These are phyloP conservation scores for Eptatretus atami DNA, from an alignment of 2,797 vertebrate genomes.

Conservation along the genomic window DNA sequence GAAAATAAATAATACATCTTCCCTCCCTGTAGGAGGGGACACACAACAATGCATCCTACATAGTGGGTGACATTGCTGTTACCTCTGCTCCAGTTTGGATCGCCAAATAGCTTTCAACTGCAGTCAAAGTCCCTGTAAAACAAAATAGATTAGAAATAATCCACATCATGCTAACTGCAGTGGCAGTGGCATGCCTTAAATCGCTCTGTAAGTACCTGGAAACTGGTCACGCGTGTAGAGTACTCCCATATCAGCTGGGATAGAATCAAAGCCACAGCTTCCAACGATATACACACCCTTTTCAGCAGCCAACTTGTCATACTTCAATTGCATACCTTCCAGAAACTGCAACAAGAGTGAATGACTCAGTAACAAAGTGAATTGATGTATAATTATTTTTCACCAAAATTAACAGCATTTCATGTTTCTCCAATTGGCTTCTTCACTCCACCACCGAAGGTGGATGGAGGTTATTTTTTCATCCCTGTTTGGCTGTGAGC, in stretches of 20 bases:
- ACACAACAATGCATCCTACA: too few relatives aligned
- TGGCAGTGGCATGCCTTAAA: neutral
- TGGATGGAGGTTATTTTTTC: too few relatives aligned
- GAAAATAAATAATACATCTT: too few relatives aligned
- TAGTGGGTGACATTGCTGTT: constrained; percentile 10
- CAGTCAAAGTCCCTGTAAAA: constrained; percentile 44
- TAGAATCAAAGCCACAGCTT: constrained; percentile 81
- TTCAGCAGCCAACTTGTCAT: constrained; percentile 34
- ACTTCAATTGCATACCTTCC: constrained; percentile 54
- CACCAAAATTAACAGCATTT: too few relatives aligned
- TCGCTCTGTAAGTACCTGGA: constrained; percentile 28
- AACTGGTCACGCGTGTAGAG: constrained; percentile 51
- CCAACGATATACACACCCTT: constrained; percentile 55
- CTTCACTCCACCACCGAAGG: too few relatives aligned
- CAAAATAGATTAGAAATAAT: neutral
- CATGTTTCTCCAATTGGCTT: too few relatives aligned
- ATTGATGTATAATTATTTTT: too few relatives aligned
- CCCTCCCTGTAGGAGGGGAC: too few relatives aligned
- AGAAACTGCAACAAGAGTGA: constrained; percentile 28
- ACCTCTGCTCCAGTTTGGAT: constrained; percentile 39
- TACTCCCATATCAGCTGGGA: constrained; percentile 77
- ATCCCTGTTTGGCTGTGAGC: too few relatives aligned
- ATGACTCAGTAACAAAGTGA: too few relatives aligned
- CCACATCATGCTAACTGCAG: neutral
- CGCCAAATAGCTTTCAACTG: constrained; percentile 59